phyloP scores from a whole-genome alignment of 2,888 invertebrate genomes.

The Yponomeuta plumbellus region DNA sequence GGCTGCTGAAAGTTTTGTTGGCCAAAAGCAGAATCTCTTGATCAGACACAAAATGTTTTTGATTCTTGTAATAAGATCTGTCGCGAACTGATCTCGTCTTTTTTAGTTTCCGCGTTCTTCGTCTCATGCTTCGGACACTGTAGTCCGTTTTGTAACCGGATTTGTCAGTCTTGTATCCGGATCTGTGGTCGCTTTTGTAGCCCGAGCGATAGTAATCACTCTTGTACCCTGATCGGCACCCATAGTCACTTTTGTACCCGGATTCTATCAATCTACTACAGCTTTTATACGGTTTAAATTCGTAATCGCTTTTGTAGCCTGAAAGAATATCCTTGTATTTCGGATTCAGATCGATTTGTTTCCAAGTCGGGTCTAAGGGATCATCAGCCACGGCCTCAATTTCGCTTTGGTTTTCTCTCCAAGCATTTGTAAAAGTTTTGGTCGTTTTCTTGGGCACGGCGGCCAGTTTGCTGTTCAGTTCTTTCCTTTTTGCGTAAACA shows the following conservation, averaged over 20 bases:
- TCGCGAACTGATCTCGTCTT: conserved; percentile 71
- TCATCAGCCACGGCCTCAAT: conserved; percentile 74
- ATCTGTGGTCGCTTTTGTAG: conserved; percentile 78
- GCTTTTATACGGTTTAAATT: conserved; percentile 70
- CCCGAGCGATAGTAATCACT: conserved; percentile 66
- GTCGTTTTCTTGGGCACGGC: conserved; percentile 55
- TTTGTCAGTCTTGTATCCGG: conserved; percentile 78
- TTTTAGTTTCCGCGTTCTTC: conserved; percentile 68
- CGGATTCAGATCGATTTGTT: conserved; percentile 79
- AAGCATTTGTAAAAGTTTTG: conserved; percentile 57
- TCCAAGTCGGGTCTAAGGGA: conserved; percentile 78
- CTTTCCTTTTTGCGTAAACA: conserved; percentile 70
- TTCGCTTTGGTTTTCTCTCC: conserved; percentile 70
- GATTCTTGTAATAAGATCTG: conserved; percentile 71
- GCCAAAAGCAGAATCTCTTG: conserved; percentile 77
- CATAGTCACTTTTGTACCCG: conserved; percentile 79
- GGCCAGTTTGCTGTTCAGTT: conserved; percentile 64
- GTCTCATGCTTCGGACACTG: conserved; percentile 67
- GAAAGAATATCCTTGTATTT: conserved; percentile 78
- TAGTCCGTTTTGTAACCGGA: conserved; percentile 78
- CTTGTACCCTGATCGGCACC: conserved; percentile 70
- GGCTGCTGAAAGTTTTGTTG: conserved; percentile 68
- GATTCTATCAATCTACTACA: conserved; percentile 73
- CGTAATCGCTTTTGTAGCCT: conserved; percentile 78
- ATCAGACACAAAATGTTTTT: conserved; percentile 75